Evolutionary conservation across 1,140 invertebrate genomes (phyloP), one percentile per base, ranked within the genome.

Genomic region (Psix sp.): DNA sequence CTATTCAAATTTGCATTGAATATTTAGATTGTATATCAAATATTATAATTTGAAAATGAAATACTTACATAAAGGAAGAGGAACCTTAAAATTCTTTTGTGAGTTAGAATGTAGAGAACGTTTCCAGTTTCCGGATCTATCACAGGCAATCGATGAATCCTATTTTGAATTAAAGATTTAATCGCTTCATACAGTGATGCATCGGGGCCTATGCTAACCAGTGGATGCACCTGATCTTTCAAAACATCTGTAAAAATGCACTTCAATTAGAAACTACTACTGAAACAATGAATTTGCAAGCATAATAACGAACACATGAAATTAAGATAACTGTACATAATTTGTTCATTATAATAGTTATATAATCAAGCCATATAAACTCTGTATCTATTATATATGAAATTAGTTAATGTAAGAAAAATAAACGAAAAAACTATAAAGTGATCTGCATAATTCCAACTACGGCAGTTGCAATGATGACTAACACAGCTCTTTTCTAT

Each of bases 71-170:
- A 99, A 85, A 99, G 91, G 88, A 98, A 98, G 42, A 99, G 91
- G 88, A 99, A 99, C 84, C 97, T 93, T 54, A 99, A 91, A 87
- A 99, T 98, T 81, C 98, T 91, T 88, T 99, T 99, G 87, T 99
- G 98, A 40, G 98, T 99, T 67, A 99, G 91, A 85, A 99, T 99
- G 86, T 99, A 99, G 48, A 99, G 91, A 71, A 99, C 98, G 87
- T 99, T 98, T 83, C 97, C 97, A 11, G 97, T 98, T 36, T 92
- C 89, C 10, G 93, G 92, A 88, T 99, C 97, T 80, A 99, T 96
- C 60, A 99, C 96, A 78, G 98, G 98, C 79, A 99, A 90, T 80
- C 98, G 91, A 90, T 99, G 98, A 77, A 99, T 98, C 86, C 94
- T 92, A 87, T 96, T 97, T 77, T 93, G 92, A 72, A 98, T 96